phyloP scores from a whole-genome alignment of 2,113 vertebrate genomes.

The Xiphorhynchus elegans region DNA sequence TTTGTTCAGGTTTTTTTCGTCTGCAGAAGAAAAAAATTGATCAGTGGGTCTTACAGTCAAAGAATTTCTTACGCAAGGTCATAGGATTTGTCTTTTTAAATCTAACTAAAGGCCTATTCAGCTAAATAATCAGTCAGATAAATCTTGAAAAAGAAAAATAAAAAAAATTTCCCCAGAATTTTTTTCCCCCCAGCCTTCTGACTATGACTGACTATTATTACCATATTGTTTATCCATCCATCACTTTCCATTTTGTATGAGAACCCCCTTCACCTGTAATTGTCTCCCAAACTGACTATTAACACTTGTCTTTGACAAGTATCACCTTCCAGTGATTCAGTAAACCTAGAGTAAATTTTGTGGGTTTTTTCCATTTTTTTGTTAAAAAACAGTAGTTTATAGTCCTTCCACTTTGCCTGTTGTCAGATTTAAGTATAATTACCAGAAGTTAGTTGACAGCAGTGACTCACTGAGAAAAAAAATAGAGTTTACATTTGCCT shows the following conservation, averaged over 20 bases:
- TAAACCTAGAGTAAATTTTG: neutral
- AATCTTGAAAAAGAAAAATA: neutral
- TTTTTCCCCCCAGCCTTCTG: neutral
- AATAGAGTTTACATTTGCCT: neutral
- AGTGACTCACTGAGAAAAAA: neutral
- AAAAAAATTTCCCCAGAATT: too few relatives aligned
- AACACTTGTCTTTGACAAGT: neutral
- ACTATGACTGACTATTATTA: neutral
- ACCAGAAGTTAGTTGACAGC: neutral
- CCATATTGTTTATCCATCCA: neutral
- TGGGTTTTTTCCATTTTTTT: neutral
- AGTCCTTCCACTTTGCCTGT: neutral
- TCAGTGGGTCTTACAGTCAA: neutral
- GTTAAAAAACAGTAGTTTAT: neutral
- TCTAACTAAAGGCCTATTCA: neutral
- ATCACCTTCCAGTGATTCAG: neutral
- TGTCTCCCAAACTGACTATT: neutral
- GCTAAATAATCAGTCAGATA: neutral
- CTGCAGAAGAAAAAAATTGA: neutral
- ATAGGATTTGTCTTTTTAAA: neutral
- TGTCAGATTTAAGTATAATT: neutral
- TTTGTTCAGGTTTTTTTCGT: neutral
- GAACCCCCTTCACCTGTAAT: neutral
- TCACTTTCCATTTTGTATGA: neutral
- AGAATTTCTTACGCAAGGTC: neutral